These are phyloP conservation scores for Serilophus lunatus DNA, from an alignment of 2,113 vertebrate genomes.

Conservation along the genomic window DNA sequence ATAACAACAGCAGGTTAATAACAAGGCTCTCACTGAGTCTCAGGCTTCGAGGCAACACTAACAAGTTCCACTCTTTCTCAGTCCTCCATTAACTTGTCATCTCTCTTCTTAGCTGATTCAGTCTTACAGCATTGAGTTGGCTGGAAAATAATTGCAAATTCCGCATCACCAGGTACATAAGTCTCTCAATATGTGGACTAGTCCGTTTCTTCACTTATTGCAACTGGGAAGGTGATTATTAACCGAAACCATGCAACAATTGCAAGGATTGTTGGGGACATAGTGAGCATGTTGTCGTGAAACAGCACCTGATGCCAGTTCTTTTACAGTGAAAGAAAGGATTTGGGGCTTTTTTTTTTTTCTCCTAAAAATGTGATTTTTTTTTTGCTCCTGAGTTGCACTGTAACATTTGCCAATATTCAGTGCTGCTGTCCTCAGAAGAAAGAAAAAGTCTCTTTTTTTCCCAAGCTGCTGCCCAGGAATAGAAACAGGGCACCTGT, in stretches of 20 bases:
- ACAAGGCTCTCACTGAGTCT: neutral
- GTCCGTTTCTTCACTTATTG: neutral
- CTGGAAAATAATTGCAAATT: neutral
- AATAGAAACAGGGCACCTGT: neutral
- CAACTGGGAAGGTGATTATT: neutral
- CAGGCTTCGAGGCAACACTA: neutral
- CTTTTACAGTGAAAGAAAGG: neutral
- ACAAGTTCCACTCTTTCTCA: neutral
- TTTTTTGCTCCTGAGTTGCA: neutral
- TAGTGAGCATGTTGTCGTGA: neutral
- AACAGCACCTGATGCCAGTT: neutral
- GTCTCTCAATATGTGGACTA: neutral
- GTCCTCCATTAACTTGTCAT: neutral
- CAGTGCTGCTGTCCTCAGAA: neutral
- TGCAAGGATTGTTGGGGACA: accelerated
- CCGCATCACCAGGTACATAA: neutral
- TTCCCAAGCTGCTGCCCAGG: neutral
- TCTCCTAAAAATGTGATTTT: neutral
- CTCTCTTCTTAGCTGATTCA: neutral
- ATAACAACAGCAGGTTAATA: neutral
- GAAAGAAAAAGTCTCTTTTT: neutral
- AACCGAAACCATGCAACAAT: neutral
- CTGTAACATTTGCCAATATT: neutral
- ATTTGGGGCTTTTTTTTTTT: neutral
- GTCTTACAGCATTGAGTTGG: neutral